Percentiles rank a stretch among this genome's conserved stretches.
These are phyloP conservation scores for Phthorimaea operculella DNA, from an alignment of 1,140 invertebrate genomes.

Conservation along the genomic window DNA sequence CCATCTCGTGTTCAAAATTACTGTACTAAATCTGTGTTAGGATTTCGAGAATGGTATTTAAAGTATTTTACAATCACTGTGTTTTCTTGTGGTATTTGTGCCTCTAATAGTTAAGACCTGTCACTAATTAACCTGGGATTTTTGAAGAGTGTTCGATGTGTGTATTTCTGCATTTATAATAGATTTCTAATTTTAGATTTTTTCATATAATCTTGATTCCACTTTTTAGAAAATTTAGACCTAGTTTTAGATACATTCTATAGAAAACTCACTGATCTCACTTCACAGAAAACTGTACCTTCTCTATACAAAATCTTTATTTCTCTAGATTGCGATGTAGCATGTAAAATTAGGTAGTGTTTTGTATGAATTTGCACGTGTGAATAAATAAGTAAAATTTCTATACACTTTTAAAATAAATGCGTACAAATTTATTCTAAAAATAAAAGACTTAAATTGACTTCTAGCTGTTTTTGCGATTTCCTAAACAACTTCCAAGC, in stretches of 20 bases:
- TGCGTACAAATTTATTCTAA: neutral
- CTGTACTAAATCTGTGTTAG: constrained; percentile 38
- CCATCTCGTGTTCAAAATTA: no score
- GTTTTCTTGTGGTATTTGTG: constrained; percentile 53
- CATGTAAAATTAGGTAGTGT: constrained; percentile 52
- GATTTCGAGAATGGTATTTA: constrained; percentile 48
- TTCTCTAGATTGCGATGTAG: constrained; percentile 47
- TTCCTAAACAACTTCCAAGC: neutral
- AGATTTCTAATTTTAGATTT: constrained; percentile 14
- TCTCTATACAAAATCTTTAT: constrained; percentile 30
- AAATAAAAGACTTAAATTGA: neutral
- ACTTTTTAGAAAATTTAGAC: constrained; percentile 35
- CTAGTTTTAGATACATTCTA: constrained; percentile 43
- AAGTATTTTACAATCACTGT: constrained; percentile 29
- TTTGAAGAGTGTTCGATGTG: constrained; percentile 35
- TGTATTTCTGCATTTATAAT: constrained; percentile 42
- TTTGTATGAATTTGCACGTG: constrained; percentile 44
- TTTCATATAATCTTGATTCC: constrained; percentile 16
- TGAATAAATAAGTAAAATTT: neutral
- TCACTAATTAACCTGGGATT: constrained; percentile 44
- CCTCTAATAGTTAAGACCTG: constrained; percentile 47
- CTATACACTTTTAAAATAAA: neutral
- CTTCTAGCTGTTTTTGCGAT: neutral
- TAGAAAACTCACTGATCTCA: constrained; percentile 41
- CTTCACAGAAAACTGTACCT: constrained; percentile 45